Evolutionary conservation across 2,888 invertebrate genomes (phyloP).

Genomic region (Doris montereyensis): DNA sequence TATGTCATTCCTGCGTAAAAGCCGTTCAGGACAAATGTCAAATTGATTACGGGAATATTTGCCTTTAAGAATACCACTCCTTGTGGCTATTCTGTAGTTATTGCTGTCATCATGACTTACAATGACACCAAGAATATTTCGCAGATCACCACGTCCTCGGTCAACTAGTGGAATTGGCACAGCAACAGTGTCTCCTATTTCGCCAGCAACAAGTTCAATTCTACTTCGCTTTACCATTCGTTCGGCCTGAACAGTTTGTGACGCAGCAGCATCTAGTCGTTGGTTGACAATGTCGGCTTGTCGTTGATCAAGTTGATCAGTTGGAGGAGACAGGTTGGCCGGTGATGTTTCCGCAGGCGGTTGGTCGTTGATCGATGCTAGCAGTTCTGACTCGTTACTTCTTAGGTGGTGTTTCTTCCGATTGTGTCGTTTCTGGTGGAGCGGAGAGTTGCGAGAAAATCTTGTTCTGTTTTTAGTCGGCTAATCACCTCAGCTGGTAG

Average conservation of each 20-base stretch:
- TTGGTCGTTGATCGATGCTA: too few species aligned
- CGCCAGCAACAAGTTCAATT: slow-evolving; percentile 5
- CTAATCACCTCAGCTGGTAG: slow-evolving; percentile 3
- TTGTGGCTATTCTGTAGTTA: background rate
- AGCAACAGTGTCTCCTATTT: slow-evolving; percentile 30
- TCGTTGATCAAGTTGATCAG: background rate
- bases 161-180: slow-evolving; percentile 25
- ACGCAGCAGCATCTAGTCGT: too few species aligned
- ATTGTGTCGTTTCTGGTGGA: background rate
- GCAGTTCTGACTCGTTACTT: too few species aligned
- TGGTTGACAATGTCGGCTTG: background rate
- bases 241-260: slow-evolving; percentile 5
- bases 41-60: slow-evolving; percentile 4
- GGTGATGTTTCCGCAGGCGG: too few species aligned
- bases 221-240: slow-evolving; percentile 25
- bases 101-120: background rate
- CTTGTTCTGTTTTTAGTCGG: slow-evolving; percentile 10
- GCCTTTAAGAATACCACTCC: slow-evolving; percentile 6
- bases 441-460: background rate
- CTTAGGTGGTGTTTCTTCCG: too few species aligned
- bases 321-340: background rate
- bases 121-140: slow-evolving; percentile 28
- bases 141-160: slow-evolving; percentile 4
- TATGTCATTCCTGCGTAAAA: background rate
- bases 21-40: background rate